These are phyloP conservation scores for Lasioglossum baleicum DNA, from an alignment of 1,140 invertebrate genomes.

Conservation along the genomic window DNA sequence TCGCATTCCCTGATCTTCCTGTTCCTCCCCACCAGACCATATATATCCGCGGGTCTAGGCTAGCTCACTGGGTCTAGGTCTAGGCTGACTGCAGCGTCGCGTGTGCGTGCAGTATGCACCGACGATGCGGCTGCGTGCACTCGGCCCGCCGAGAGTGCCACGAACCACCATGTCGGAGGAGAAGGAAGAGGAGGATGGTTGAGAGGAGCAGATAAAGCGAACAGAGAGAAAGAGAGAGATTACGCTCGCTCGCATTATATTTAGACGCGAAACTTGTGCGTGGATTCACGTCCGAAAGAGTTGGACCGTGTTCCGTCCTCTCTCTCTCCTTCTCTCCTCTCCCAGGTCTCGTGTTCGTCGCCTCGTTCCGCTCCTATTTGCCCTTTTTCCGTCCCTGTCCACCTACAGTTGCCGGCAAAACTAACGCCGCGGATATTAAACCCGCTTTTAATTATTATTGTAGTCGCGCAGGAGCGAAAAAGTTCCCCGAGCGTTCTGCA, in stretches of 20 bases:
- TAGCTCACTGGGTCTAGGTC: slow-evolving; percentile 78
- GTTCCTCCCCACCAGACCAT: slow-evolving; percentile 46
- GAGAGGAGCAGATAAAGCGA: background rate
- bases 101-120: slow-evolving; percentile 62
- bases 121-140: slow-evolving; percentile 55
- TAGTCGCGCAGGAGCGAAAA: too few relatives aligned
- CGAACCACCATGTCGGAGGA: background rate
- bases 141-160: slow-evolving; percentile 16
- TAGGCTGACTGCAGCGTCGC: slow-evolving; percentile 68
- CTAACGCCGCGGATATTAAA: too few relatives aligned
- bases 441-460: background rate
- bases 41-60: slow-evolving; percentile 72
- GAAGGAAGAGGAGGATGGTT: background rate
- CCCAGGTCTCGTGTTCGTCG: background rate
- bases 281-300: slow-evolving; percentile 52
- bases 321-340: slow-evolving; percentile 15
- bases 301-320: slow-evolving; percentile 10
- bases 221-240: slow-evolving; percentile 13
- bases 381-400: background rate
- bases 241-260: slow-evolving; percentile 20
- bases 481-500: too few relatives aligned
- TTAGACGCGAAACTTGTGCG: slow-evolving; percentile 42
- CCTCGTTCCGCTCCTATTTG: background rate
- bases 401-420: background rate
- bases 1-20: slow-evolving; percentile 31